Evolutionary conservation across 2,113 vertebrate genomes (phyloP).

Genomic region (Malurus melanocephalus): DNA sequence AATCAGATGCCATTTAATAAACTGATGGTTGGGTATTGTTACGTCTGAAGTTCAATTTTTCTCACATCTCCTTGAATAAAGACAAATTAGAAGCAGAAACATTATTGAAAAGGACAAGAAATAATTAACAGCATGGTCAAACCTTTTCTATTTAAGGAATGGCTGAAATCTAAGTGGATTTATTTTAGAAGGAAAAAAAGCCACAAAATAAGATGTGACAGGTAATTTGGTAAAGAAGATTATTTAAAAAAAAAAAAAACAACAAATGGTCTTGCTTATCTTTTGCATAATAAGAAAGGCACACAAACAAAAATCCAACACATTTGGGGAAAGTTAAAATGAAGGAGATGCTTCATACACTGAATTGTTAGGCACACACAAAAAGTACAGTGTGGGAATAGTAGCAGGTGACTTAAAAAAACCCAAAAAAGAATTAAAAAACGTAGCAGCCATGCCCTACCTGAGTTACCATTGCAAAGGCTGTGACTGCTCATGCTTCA

Average conservation of each 20-base stretch:
- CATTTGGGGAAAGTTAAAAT: background rate
- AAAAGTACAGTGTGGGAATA: background rate
- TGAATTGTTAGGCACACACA: background rate
- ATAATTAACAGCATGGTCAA: background rate
- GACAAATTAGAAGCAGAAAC: background rate
- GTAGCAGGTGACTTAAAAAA: background rate
- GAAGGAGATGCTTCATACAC: background rate
- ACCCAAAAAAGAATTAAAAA: background rate
- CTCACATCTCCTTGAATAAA: background rate
- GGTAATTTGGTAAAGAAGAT: background rate
- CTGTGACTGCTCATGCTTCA: background rate
- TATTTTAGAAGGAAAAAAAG: background rate
- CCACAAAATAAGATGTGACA: background rate
- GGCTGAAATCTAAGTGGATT: background rate
- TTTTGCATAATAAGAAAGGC: background rate
- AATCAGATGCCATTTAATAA: slow-evolving; percentile 20
- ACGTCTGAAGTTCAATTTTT: background rate
- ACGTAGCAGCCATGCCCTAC: background rate
- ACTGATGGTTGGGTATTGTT: background rate
- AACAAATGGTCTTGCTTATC: background rate
- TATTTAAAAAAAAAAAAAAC: background rate
- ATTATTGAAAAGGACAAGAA: background rate
- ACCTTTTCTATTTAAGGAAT: background rate
- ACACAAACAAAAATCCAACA: background rate
- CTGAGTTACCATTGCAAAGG: background rate